phyloP scores from a whole-genome alignment of 1,140 invertebrate genomes.

The Lysiphlebus fabarum region DNA sequence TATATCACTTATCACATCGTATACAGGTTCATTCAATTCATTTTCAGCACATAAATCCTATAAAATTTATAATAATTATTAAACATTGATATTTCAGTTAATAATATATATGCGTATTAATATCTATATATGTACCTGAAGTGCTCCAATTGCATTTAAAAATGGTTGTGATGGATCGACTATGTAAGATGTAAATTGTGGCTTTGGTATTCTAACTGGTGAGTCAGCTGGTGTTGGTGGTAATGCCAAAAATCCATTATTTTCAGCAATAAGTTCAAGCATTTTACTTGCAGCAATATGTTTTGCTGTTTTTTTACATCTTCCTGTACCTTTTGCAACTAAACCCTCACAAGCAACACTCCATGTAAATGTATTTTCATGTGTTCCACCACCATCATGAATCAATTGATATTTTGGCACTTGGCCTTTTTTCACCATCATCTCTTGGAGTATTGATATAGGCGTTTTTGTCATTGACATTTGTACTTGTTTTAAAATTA shows the following conservation, averaged over 20 bases:
- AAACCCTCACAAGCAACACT: constrained; percentile 52
- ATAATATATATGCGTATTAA: no score
- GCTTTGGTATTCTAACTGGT: constrained; percentile 34
- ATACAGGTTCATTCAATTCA: constrained; percentile 62
- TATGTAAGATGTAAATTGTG: constrained; percentile 21
- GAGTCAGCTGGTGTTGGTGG: constrained; percentile 40
- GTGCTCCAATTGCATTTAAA: constrained; percentile 45
- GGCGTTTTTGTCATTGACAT: constrained; percentile 59
- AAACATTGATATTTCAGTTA: constrained; percentile 12
- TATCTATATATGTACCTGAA: constrained; percentile 33
- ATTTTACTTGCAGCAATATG: constrained; percentile 64
- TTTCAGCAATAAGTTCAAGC: constrained; percentile 49
- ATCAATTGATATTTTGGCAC: constrained; percentile 69
- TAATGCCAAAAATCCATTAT: constrained; percentile 47
- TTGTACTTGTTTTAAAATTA: neutral
- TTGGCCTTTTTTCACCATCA: constrained; percentile 61
- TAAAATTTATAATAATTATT: constrained; percentile 31
- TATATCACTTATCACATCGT: constrained; percentile 62
- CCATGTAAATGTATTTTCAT: constrained; percentile 70
- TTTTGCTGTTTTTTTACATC: constrained; percentile 71
- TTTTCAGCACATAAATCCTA: constrained; percentile 62
- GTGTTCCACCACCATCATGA: constrained; percentile 66
- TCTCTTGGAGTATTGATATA: constrained; percentile 71
- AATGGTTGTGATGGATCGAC: constrained; percentile 34
- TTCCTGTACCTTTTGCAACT: constrained; percentile 57